These are phyloP conservation scores for Tachina lurida DNA, from an alignment of 2,888 invertebrate genomes.

Conservation along the genomic window DNA sequence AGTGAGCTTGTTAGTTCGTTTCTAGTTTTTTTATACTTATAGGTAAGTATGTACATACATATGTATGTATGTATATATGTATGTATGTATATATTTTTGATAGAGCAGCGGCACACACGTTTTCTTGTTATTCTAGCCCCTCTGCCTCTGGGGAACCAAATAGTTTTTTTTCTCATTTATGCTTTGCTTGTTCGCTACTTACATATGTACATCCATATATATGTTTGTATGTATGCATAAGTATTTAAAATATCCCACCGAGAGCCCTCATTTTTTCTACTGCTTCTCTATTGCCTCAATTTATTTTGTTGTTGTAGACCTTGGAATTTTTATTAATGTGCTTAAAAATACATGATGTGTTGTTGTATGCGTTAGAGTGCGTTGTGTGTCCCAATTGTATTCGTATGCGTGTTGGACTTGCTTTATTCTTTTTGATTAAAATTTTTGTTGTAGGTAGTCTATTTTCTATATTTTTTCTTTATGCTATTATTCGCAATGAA, in stretches of 20 bases:
- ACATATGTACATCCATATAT: too few relatives aligned
- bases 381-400: constrained; percentile 24
- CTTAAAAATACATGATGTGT: neutral
- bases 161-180: constrained; percentile 28
- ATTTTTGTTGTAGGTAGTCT: neutral
- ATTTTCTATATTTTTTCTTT: constrained; percentile 8
- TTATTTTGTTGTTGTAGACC: constrained; percentile 52
- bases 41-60: neutral
- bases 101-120: constrained; percentile 29
- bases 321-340: constrained; percentile 38
- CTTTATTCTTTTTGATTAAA: constrained; percentile 27
- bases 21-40: too few relatives aligned
- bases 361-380: constrained; percentile 56
- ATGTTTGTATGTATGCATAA: too few relatives aligned
- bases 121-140: constrained; percentile 32
- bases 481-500: constrained; percentile 32
- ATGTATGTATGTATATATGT: neutral
- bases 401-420: constrained; percentile 34
- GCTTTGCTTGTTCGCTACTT: constrained; percentile 23
- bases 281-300: constrained; percentile 19
- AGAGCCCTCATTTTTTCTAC: constrained; percentile 52
- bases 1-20: neutral
- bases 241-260: constrained; percentile 44
- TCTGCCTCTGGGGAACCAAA: constrained; percentile 66
- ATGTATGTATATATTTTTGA: neutral